These are phyloP conservation scores for Erebia epiphron DNA, from an alignment of 2,888 invertebrate species.

Conservation along the genomic window DNA sequence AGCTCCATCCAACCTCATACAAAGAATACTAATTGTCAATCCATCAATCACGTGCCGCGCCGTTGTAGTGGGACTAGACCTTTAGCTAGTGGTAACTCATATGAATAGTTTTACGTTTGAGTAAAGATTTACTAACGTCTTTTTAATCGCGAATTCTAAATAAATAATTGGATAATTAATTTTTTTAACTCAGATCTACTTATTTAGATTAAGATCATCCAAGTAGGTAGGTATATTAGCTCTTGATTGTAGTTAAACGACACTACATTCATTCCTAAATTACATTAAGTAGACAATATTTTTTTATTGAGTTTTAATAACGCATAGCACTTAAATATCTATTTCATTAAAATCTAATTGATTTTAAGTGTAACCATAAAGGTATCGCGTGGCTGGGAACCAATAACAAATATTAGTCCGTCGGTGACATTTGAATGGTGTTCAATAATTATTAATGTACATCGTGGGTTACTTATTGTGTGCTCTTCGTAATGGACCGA, in stretches of 20 bases:
- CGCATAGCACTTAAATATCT: constrained; percentile 28
- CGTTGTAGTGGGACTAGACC: too few relatives aligned
- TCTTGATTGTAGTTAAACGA: too few relatives aligned
- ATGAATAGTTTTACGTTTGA: too few relatives aligned
- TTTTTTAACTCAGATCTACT: background rate
- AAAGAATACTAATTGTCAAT: too few relatives aligned
- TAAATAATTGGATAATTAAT: too few relatives aligned
- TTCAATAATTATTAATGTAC: constrained; percentile 73
- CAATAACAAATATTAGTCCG: constrained; percentile 51
- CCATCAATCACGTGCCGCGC: too few relatives aligned
- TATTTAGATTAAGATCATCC: background rate
- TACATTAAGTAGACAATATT: background rate
- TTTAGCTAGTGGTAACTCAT: too few relatives aligned
- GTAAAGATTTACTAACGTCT: too few relatives aligned
- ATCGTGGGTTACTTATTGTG: constrained; percentile 60
- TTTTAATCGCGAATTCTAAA: too few relatives aligned
- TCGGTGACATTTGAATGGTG: constrained; percentile 61
- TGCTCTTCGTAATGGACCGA: constrained; percentile 77
- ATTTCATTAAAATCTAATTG: constrained; percentile 43
- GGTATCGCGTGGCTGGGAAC: constrained; percentile 43
- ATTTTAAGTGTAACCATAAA: constrained; percentile 42
- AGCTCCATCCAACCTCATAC: too few relatives aligned
- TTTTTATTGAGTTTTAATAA: constrained; percentile 12
- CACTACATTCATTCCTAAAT: background rate
- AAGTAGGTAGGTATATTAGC: background rate